Evolutionary conservation across 2,888 invertebrate species (phyloP).

Genomic region (Drepanosiphum platanoidis): DNA sequence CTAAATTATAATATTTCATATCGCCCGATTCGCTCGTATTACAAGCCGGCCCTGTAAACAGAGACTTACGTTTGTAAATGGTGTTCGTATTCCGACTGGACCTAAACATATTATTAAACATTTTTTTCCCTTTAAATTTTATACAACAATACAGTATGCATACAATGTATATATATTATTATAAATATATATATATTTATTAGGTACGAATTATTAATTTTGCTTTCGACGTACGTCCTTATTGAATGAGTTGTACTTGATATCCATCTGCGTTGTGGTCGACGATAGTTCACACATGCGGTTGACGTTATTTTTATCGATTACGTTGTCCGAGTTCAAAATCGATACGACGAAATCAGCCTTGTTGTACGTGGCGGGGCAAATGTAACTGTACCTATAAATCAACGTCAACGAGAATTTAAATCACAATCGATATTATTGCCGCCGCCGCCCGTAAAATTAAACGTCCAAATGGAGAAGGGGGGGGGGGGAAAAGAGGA

Average conservation of each 20-base stretch:
- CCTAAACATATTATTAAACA: conserved; percentile 17
- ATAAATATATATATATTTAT: too few relatives aligned
- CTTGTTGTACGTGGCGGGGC: conserved; percentile 42
- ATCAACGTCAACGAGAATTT: background rate
- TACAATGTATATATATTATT: background rate
- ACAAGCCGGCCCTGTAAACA: background rate
- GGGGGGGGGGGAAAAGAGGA: too few relatives aligned
- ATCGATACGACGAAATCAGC: conserved; percentile 51
- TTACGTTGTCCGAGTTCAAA: conserved; percentile 33
- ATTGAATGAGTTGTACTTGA: conserved; percentile 47
- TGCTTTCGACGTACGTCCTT: conserved; percentile 17
- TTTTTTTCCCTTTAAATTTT: background rate
- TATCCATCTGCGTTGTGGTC: conserved; percentile 32
- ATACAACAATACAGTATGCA: background rate
- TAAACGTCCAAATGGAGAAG: too few relatives aligned
- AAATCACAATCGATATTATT: background rate
- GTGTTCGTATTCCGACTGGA: conserved; percentile 44
- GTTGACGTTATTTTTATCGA: conserved; percentile 30
- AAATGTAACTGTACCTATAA: conserved; percentile 46
- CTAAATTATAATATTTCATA: too few relatives aligned
- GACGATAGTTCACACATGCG: conserved; percentile 46
- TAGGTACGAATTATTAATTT: too few relatives aligned
- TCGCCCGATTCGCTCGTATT: background rate
- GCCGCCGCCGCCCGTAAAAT: too few relatives aligned
- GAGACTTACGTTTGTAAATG: conserved; percentile 53